A percentile compares a stretch with the other conserved stretches of the same genome.
Evolutionary conservation across 2,113 vertebrate species (phyloP).

Genomic region (Pygoscelis adeliae): DNA sequence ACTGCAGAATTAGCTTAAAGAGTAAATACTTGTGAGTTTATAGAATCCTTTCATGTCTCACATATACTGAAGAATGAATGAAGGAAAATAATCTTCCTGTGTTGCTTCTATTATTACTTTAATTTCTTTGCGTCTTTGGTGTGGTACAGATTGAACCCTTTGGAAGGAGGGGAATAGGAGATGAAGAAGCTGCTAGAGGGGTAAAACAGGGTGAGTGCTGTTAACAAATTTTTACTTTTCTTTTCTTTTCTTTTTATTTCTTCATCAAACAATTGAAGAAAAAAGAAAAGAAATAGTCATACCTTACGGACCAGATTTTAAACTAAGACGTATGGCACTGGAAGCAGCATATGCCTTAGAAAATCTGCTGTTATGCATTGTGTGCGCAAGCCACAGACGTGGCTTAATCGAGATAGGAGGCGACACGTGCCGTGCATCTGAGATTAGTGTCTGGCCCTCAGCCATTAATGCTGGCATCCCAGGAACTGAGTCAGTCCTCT

Average conservation of each 20-base stretch:
- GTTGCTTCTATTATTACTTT: neutral
- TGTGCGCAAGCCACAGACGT: slow-evolving; percentile 46
- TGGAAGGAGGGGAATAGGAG: neutral
- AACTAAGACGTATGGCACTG: neutral
- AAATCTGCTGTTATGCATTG: slow-evolving; percentile 52
- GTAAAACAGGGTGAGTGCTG: neutral
- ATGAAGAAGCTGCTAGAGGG: neutral
- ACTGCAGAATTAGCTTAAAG: slow-evolving; percentile 62
- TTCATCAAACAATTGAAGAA: neutral
- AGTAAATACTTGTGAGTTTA: slow-evolving; percentile 64
- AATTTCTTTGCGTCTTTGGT: neutral
- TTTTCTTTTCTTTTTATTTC: neutral
- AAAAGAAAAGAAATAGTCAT: neutral
- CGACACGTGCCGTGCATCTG: slow-evolving; percentile 69
- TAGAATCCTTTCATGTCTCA: slow-evolving; percentile 13
- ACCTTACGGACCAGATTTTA: slow-evolving; percentile 32
- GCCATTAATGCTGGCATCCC: slow-evolving; percentile 77
- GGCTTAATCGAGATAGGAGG: slow-evolving; percentile 75
- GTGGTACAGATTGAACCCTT: neutral
- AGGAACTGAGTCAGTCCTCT: slow-evolving; percentile 64
- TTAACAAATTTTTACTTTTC: neutral
- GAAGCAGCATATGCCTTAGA: slow-evolving; percentile 19
- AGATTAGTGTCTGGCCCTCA: slow-evolving; percentile 74
- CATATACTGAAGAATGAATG: neutral
- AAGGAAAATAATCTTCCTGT: neutral